Evolutionary conservation across 92 coral and sea anemone species (phyloP).

Genomic region (Phenganax stokvisi): DNA sequence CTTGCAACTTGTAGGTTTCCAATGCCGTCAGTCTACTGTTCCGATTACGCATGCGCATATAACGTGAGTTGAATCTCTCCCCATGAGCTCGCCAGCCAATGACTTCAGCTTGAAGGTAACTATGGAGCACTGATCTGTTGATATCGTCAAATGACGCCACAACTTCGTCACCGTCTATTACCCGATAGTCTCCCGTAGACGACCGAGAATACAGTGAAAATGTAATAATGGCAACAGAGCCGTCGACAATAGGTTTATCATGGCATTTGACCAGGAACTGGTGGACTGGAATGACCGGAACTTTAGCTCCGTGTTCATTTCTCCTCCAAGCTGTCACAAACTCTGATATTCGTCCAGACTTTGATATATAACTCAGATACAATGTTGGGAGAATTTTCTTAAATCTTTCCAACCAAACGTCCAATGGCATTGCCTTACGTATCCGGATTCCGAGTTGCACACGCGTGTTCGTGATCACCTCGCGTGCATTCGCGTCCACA

Average conservation of each 20-base stretch:
- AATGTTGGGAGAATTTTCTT: slow-evolving; percentile 51
- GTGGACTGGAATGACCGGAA: slow-evolving; percentile 6
- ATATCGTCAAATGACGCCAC: slow-evolving; percentile 49
- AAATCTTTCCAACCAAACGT: slow-evolving; percentile 57
- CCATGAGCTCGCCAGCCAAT: slow-evolving; percentile 28
- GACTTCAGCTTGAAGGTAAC: slow-evolving; percentile 55
- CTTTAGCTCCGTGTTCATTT: slow-evolving; percentile 34
- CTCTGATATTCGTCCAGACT: slow-evolving; percentile 32
- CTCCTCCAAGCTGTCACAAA: slow-evolving; percentile 7
- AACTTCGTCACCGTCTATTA: slow-evolving; percentile 43
- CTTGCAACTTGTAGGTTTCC: slow-evolving; percentile 40
- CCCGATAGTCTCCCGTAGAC: slow-evolving; percentile 21
- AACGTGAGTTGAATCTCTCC: neutral
- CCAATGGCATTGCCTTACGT: slow-evolving; percentile 32
- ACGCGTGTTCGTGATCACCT: slow-evolving; percentile 38
- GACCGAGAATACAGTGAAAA: slow-evolving; percentile 13
- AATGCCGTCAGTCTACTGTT: slow-evolving; percentile 30
- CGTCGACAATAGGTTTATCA: neutral
- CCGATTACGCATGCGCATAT: neutral
- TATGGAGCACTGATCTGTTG: slow-evolving; percentile 27
- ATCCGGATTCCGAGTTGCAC: slow-evolving; percentile 66
- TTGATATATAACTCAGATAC: slow-evolving; percentile 48
- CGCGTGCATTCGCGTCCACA: slow-evolving; percentile 31
- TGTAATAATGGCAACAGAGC: slow-evolving; percentile 11
- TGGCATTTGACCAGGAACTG: slow-evolving; percentile 9